Conservation (phyloP, 2,888 invertebrate genomes). For the Nudaria mundana region DNA sequence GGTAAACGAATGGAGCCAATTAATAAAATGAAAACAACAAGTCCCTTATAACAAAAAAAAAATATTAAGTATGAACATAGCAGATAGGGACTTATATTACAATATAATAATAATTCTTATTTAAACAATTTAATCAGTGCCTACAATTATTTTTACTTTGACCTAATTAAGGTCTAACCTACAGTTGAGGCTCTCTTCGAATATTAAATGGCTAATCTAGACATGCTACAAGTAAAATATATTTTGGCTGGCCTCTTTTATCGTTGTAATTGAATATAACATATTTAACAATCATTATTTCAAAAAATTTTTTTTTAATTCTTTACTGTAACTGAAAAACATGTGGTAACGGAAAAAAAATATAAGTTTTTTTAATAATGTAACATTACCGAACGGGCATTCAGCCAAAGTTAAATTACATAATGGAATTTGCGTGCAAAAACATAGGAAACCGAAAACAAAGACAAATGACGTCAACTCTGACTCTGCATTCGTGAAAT, state of each 20-base stretch:
- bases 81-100: too few species aligned
- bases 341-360: constrained; percentile 72
- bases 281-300: constrained; percentile 34
- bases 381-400: constrained; percentile 76
- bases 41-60: constrained; percentile 13
- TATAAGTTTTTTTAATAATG: constrained; percentile 73
- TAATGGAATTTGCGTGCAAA: constrained; percentile 82
- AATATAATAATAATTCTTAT: too few species aligned
- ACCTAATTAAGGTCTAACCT: too few species aligned
- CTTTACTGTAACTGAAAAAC: constrained; percentile 61
- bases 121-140: too few species aligned
- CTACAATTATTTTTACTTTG: too few species aligned
- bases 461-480: constrained; percentile 78
- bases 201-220: too few species aligned
- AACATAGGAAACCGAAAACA: constrained; percentile 81
- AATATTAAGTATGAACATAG: too few species aligned
- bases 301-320: constrained; percentile 45
- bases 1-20: constrained; percentile 25
- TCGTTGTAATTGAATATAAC: constrained; percentile 18
- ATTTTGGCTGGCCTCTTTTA: constrained; percentile 11
- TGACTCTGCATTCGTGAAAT: constrained; percentile 72
- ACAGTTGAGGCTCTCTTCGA: too few species aligned
- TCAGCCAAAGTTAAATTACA: constrained; percentile 81
- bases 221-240: too few species aligned
- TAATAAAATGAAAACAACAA: constrained; percentile 11